Evolutionary conservation across 2,888 invertebrate genomes (phyloP).

Genomic region (Pecten maximus): DNA sequence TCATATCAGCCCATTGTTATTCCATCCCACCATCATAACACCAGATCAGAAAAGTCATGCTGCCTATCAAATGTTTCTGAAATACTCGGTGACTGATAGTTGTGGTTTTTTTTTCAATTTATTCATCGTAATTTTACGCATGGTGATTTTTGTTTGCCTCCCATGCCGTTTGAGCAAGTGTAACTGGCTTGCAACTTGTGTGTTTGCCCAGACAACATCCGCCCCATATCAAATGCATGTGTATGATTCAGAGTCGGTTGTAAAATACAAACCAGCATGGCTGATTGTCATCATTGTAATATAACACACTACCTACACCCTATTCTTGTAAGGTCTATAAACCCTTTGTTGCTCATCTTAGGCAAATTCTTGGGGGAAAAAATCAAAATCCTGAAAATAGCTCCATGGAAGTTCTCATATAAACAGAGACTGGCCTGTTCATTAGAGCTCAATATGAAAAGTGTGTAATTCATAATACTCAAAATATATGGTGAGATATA

Average conservation of each 20-base stretch:
- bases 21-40: neutral
- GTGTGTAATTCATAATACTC: no score
- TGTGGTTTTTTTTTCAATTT: neutral
- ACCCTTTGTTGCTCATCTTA: neutral
- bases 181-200: neutral
- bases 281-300: neutral
- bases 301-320: neutral
- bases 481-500: no score
- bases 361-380: no score
- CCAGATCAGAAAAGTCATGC: neutral
- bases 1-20: neutral
- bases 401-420: no score
- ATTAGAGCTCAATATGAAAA: no score
- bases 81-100: neutral
- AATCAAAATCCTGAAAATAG: no score
- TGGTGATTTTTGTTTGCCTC: neutral
- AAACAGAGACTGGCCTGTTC: no score
- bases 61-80: slow-evolving; percentile 8
- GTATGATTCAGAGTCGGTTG: neutral
- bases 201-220: neutral
- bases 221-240: neutral
- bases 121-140: neutral
- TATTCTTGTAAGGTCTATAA: neutral
- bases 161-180: neutral
- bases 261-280: neutral